A percentile compares a stretch with the other conserved stretches of the same genome.
Evolutionary conservation across 2,113 vertebrate genomes (phyloP).

Genomic region (Mustela lutreola): DNA sequence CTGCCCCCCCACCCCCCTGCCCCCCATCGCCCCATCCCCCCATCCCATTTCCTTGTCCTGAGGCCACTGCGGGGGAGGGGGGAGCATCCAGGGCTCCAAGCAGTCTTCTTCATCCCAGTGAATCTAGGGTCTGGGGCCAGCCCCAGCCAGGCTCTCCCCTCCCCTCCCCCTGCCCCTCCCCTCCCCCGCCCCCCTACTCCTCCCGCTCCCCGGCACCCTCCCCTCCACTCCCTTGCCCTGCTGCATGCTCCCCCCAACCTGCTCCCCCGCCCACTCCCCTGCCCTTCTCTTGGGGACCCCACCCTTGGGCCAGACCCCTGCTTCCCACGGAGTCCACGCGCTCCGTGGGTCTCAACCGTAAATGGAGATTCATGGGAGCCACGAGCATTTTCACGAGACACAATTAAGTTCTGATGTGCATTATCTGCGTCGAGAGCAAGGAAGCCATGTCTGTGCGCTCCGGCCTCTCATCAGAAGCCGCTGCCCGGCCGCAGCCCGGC

Average conservation of each 20-base stretch:
- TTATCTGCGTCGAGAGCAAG: not conserved
- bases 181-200: not conserved
- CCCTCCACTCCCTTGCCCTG: not conserved
- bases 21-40: too few relatives aligned
- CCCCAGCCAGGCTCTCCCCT: too few relatives aligned
- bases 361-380: not conserved
- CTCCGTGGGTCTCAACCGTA: not conserved
- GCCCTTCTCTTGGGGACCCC: not conserved
- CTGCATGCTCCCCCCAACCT: not conserved
- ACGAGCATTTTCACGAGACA: not conserved
- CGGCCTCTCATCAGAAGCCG: not conserved
- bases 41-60: too few relatives aligned
- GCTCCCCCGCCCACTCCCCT: not conserved
- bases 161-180: too few relatives aligned
- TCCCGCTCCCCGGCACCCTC: not conserved
- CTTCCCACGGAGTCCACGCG: not conserved
- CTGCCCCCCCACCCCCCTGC: too few relatives aligned
- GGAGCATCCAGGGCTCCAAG: too few relatives aligned
- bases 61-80: too few relatives aligned
- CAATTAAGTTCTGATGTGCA: slow-evolving; percentile 2
- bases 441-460: rapidly evolving
- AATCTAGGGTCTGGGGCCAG: too few relatives aligned
- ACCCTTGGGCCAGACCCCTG: not conserved
- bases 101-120: too few relatives aligned
- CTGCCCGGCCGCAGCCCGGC: not conserved